These are phyloP conservation scores for Carassius gibelio DNA, from an alignment of 2,113 vertebrate genomes.

Conservation along the genomic window DNA sequence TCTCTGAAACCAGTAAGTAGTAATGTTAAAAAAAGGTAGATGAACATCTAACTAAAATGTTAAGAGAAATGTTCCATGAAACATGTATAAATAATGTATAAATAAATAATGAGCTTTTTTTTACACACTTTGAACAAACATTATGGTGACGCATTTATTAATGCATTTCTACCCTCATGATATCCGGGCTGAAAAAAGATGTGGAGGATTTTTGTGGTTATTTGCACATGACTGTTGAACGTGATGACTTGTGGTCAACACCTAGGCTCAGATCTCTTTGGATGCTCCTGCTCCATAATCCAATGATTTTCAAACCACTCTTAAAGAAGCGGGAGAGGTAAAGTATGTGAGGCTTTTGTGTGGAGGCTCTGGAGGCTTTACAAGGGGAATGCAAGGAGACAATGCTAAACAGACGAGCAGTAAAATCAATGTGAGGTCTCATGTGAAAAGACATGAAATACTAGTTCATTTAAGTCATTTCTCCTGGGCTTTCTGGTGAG, in stretches of 20 bases:
- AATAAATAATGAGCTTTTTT: background rate
- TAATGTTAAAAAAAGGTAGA: background rate
- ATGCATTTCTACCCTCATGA: background rate
- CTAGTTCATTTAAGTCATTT: constrained; percentile 14
- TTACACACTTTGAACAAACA: background rate
- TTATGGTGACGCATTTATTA: background rate
- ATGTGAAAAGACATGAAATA: constrained; percentile 3
- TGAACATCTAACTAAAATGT: too few species aligned
- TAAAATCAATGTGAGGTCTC: constrained; percentile 4
- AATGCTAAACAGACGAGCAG: background rate
- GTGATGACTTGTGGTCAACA: background rate
- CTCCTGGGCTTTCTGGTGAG: background rate
- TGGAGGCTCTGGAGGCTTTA: constrained; percentile 22
- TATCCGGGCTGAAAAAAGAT: background rate
- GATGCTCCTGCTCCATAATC: constrained; percentile 8
- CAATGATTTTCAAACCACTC: constrained; percentile 22
- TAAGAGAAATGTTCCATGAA: background rate
- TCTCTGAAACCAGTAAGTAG: too few species aligned
- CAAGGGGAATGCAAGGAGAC: background rate
- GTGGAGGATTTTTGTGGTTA: background rate
- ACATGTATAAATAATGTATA: too few species aligned
- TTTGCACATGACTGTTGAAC: background rate
- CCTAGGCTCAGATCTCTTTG: constrained; percentile 12
- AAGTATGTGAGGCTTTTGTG: constrained; percentile 8
- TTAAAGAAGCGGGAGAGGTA: background rate